phyloP scores from a whole-genome alignment of 2,888 invertebrate genomes.

The Rhamphomyia laevipes region DNA sequence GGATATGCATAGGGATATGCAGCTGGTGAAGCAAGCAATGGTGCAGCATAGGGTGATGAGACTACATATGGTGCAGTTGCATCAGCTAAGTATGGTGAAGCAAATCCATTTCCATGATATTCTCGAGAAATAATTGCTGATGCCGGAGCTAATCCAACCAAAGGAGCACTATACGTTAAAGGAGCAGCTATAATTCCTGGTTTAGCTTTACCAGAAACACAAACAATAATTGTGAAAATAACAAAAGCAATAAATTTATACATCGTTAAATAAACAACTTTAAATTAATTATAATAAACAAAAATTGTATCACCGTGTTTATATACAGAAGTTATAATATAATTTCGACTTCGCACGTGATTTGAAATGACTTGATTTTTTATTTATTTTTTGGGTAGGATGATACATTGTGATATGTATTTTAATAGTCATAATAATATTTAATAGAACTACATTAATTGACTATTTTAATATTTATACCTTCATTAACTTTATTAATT shows the following conservation, averaged over 20 bases:
- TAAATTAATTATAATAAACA: no score
- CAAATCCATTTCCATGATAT: conserved; percentile 40
- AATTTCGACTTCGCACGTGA: no score
- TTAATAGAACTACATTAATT: no score
- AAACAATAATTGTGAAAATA: conserved; percentile 26
- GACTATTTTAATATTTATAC: no score
- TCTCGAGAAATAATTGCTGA: conserved; percentile 44
- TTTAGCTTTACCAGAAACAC: conserved; percentile 26
- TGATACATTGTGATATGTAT: no score
- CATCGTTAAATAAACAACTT: conserved; percentile 1
- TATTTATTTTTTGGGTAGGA: no score
- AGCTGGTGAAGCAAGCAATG: conserved; percentile 19
- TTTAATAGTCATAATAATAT: no score
- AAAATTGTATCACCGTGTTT: no score
- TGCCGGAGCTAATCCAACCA: conserved; percentile 35
- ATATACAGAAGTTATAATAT: no score
- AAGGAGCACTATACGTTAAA: conserved; percentile 30
- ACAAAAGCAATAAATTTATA: conserved; percentile 22
- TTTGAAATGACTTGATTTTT: no score
- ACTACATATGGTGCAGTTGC: conserved; percentile 19
- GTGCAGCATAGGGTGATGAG: conserved; percentile 14
- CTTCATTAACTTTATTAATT: no score
- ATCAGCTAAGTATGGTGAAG: conserved; percentile 32
- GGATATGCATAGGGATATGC: conserved; percentile 13
- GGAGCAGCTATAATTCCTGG: conserved; percentile 27